Base-by-base conservation (phyloP, 2,113 vertebrate species). In the Gavialis gangeticus region DNA sequence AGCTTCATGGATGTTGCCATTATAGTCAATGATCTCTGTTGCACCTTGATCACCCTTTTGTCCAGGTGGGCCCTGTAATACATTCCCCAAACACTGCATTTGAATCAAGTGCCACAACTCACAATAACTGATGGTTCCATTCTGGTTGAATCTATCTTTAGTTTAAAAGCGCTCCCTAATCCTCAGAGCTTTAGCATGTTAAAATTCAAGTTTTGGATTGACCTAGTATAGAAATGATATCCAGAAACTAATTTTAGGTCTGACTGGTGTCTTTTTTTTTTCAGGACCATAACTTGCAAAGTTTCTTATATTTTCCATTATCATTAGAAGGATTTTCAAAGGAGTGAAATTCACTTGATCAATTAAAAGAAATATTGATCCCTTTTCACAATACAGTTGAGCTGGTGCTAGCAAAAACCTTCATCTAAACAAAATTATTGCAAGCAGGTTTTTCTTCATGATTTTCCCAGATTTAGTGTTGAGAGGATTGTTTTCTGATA, bases 21-120 rank as follows among this genome's bases (percentile, higher is more conserved):
- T 99, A 97, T 99, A 99, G 97, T 99, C 99, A 91, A 99, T 99
- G 95, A 99, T 99, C 97, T 99, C 99, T 1, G 99, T 99, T 91
- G 99, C 97, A 86, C 99, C 99, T 97, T 98, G 99, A 75, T 99
- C 99, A 58, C 99, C 99, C 95, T 99, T 99, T 97, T 99, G 99
- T 85, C 99, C 99, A n/a, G 99, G 98, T 69, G 98, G 99, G 14
- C 99, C 99, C 99, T 99, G 96, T 58, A 97, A 96, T 5, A 92
- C 0, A 97, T 94, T 89, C 92, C 27, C 78, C 93, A 62, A 69
- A 82, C 56, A 84, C 21, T 64, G 66, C 34, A 64, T 64, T 78
- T 81, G 73, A 94, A 82, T 85, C 30, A 91, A 28, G 1, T 57
- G 21, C 5, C 64, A 59, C 91, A 81, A 73, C 79, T 7, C 75